Evolutionary conservation across 2,797 vertebrate genomes (phyloP), one percentile per base, ranked within the genome.

Genomic region (Erethizon dorsatum): DNA sequence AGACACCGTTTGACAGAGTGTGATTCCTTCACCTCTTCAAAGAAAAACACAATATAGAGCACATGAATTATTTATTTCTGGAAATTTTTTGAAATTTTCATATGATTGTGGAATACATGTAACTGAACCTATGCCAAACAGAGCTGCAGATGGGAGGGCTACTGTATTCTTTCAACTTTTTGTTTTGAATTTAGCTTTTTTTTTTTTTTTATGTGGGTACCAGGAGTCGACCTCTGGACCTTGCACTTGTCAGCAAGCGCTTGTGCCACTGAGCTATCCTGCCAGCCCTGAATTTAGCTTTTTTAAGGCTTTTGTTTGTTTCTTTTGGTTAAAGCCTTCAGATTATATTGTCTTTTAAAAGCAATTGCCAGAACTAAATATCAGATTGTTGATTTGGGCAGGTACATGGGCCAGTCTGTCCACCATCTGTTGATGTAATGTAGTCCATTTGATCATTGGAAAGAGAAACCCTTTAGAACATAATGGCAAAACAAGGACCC

Each of bases 71-170:
- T 41, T 22, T 71, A 71, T 71, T 71, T 9, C n/a, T 71, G 20
- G 12, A 45, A 50, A 14, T 15, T 22, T 45, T 92, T 93, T 69
- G 41, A 33, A 77, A 52, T 93, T 63, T 83, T 80, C 56, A 88
- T 9, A 63, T 11, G 52, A 52, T 11, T 45, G 10, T 73, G 41
- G 4, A 41, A 1, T 26, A 14, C 26, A 33, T 20, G 8, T 41
- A 31, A 56, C 6, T n/a, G 65, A 63, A 63, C 71, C 6, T 13
- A 26, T 45, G 20, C 7, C 3, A 41, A 93, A 33, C 3, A 20
- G 71, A 26, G 9, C 4, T 24, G 15, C 11, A 8, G 13, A 0
- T 41, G 37, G 50, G 24, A 13, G 24, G 56, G 18, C n/a, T 3
- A 83, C 2, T 24, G 9, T 41, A 52, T 84, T 75, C 65, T 50